phyloP scores from a whole-genome alignment of 2,113 vertebrate genomes.

The Oxyura jamaicensis region DNA sequence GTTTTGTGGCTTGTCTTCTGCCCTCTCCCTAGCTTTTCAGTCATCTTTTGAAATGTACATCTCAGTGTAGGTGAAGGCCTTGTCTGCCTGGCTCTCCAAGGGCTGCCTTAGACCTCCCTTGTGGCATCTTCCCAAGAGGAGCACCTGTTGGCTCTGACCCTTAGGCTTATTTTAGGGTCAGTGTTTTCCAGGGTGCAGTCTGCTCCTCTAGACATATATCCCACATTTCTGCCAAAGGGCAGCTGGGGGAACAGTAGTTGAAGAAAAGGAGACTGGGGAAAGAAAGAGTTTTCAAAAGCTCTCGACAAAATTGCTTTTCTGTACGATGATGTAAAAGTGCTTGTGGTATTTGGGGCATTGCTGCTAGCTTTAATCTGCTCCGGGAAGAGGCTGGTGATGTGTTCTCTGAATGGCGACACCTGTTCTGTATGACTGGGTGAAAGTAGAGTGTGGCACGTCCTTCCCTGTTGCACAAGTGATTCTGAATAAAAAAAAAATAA shows the following conservation, averaged over 20 bases:
- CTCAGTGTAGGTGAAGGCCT: neutral
- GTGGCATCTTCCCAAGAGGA: neutral
- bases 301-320: neutral
- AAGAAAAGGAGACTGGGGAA: neutral
- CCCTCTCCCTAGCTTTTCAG: neutral
- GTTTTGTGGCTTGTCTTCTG: neutral
- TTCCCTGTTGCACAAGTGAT: neutral
- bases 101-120: neutral
- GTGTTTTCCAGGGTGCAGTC: neutral
- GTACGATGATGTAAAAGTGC: neutral
- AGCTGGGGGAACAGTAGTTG: neutral
- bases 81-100: neutral
- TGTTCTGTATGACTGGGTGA: neutral
- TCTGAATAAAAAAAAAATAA: neutral
- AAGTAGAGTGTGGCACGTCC: neutral
- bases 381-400: neutral
- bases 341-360: neutral
- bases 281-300: neutral
- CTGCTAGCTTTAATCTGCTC: neutral
- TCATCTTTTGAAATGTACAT: neutral
- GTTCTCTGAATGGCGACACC: neutral
- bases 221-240: neutral
- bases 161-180: neutral
- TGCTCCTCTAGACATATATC: rapidly evolving
- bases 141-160: neutral